Percentiles rank a stretch among this genome's conserved stretches.
phyloP scores from a whole-genome alignment of 2,113 vertebrate species.

The Carassius auratus region DNA sequence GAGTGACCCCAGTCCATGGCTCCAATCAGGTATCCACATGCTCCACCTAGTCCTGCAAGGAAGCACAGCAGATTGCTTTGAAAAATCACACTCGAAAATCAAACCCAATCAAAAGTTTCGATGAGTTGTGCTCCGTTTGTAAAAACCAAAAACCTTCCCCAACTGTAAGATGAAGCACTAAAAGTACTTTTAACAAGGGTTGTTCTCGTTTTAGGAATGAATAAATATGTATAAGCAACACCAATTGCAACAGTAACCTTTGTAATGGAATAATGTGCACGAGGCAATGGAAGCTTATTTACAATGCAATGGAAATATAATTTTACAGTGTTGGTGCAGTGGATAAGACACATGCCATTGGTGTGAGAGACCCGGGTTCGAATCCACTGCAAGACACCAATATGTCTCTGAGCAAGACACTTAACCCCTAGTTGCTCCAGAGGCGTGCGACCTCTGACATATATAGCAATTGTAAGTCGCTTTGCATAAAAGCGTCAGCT shows the following conservation, averaged over 20 bases:
- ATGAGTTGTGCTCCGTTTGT: neutral
- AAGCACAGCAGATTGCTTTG: neutral
- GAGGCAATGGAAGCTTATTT: neutral
- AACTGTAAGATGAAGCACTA: neutral
- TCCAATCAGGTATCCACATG: slow-evolving; percentile 89
- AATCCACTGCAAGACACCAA: no score
- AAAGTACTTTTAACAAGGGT: neutral
- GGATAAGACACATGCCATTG: no score
- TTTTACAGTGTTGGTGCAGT: no score
- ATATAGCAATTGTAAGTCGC: no score
- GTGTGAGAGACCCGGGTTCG: no score
- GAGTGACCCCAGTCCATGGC: slow-evolving; percentile 92
- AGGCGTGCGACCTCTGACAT: no score
- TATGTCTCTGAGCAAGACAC: no score
- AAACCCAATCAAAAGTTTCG: neutral
- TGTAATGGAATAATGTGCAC: neutral
- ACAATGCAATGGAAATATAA: no score
- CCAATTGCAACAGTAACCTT: neutral
- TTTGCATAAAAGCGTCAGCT: no score
- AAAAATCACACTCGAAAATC: neutral
- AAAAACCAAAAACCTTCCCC: neutral
- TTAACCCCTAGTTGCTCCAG: no score
- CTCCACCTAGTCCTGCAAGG: slow-evolving; percentile 88
- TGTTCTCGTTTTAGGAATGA: neutral
- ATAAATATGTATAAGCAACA: neutral